A percentile compares a stretch with the other conserved stretches of the same genome.
These are phyloP conservation scores for Eudemis profundana DNA, from an alignment of 2,888 invertebrate species.

Conservation along the genomic window DNA sequence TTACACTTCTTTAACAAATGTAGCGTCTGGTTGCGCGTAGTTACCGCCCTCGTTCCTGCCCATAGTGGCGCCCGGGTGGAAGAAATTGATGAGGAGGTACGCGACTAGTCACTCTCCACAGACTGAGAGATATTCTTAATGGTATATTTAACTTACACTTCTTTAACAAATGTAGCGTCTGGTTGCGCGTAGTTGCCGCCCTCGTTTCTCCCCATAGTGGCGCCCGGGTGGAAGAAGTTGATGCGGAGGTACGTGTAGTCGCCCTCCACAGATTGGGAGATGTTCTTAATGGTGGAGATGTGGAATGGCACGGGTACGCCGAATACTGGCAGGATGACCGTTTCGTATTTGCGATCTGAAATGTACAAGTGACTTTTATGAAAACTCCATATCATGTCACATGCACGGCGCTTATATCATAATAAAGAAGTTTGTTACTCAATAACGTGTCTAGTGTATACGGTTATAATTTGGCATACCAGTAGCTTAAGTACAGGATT, in stretches of 20 bases:
- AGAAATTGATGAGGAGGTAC: conserved; percentile 91
- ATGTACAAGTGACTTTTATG: conserved; percentile 50
- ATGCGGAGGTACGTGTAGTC: conserved; percentile 99
- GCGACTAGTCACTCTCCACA: conserved; percentile 99
- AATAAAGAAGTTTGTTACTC: too few relatives aligned
- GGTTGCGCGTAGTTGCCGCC: conserved; percentile 96
- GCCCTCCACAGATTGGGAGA: conserved; percentile 99
- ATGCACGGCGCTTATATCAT: too few relatives aligned
- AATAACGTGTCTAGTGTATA: too few relatives aligned
- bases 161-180: conserved; percentile 98
- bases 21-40: conserved; percentile 97
- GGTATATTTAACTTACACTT: conserved; percentile 92
- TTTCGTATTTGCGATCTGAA: conserved; percentile 98
- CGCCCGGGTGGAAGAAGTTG: conserved; percentile 99
- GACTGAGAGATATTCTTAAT: conserved; percentile 99
- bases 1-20: conserved; percentile 99
- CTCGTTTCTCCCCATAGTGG: conserved; percentile 97
- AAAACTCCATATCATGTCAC: neutral
- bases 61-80: conserved; percentile 98
- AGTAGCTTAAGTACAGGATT: too few relatives aligned
- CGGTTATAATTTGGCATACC: too few relatives aligned
- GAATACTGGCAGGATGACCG: conserved; percentile 98
- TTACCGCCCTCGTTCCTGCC: conserved; percentile 96
- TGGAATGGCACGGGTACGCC: conserved; percentile 99
- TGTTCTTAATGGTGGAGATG: conserved; percentile 99